Evolutionary conservation across 1,140 invertebrate genomes (phyloP).

Genomic region (Chironomus tepperi): DNA sequence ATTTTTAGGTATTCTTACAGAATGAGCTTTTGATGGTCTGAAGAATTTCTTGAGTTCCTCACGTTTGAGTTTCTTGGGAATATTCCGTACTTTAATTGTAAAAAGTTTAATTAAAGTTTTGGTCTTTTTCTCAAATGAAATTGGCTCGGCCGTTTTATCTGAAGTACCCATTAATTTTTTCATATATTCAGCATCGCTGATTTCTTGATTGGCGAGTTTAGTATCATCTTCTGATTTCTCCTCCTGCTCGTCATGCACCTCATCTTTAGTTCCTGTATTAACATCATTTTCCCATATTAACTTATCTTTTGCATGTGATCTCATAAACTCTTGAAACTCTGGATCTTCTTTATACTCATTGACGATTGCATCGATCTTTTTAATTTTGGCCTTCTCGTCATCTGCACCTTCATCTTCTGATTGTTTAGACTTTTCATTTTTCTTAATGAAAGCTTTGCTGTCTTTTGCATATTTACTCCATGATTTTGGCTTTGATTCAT

Average conservation of each 20-base stretch:
- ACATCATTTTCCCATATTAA: constrained; percentile 64
- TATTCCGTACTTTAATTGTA: constrained; percentile 42
- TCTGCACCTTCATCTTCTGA: constrained; percentile 31
- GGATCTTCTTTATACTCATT: constrained; percentile 79
- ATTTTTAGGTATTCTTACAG: constrained; percentile 68
- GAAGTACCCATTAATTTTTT: constrained; percentile 44
- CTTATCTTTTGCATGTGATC: constrained; percentile 59
- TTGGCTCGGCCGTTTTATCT: constrained; percentile 34
- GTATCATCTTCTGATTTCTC: constrained; percentile 34
- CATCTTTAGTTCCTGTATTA: constrained; percentile 32
- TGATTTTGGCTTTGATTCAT: constrained; percentile 72
- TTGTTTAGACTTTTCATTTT: constrained; percentile 34
- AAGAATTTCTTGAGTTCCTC: constrained; percentile 59
- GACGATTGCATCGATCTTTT: constrained; percentile 52
- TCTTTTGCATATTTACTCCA: constrained; percentile 81
- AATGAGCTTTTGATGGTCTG: constrained; percentile 63
- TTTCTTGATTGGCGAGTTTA: constrained; percentile 53
- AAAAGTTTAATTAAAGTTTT: constrained; percentile 44
- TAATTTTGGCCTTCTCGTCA: constrained; percentile 42
- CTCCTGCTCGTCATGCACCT: constrained; percentile 31
- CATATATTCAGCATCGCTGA: constrained; percentile 68
- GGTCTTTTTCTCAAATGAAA: constrained; percentile 39
- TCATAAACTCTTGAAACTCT: constrained; percentile 78
- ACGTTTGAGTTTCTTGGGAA: constrained; percentile 37
- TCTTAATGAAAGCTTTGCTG: constrained; percentile 53